Evolutionary conservation across 2,888 invertebrate genomes (phyloP).

Genomic region (Byasa hedistus): DNA sequence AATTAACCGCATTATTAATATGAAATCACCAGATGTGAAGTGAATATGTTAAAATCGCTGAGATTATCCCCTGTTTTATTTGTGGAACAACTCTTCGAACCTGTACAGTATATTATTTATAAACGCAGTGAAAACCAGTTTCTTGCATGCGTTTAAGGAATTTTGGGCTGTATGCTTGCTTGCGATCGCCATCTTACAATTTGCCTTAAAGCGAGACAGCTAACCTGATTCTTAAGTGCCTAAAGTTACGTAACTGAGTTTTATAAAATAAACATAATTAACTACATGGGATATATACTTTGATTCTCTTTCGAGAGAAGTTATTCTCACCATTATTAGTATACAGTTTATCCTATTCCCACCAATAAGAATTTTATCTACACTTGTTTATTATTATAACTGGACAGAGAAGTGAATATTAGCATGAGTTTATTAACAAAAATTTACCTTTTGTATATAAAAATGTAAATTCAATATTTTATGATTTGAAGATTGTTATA

Average conservation of each 20-base stretch:
- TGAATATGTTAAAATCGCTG: neutral
- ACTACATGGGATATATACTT: too few species aligned
- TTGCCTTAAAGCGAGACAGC: neutral
- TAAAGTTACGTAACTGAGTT: neutral
- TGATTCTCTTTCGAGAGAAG: too few species aligned
- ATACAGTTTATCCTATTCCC: too few species aligned
- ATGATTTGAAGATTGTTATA: too few species aligned
- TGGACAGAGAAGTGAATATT: too few species aligned
- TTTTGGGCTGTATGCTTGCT: neutral
- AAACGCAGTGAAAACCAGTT: slow-evolving; percentile 9
- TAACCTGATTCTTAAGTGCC: neutral
- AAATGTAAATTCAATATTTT: neutral
- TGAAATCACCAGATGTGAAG: neutral
- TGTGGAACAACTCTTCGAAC: neutral
- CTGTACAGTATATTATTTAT: slow-evolving; percentile 5
- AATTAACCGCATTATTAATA: too few species aligned
- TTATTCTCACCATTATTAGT: too few species aligned
- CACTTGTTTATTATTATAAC: too few species aligned
- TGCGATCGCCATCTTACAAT: neutral
- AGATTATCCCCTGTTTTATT: neutral
- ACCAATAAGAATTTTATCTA: too few species aligned
- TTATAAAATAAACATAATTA: too few species aligned
- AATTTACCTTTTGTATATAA: neutral
- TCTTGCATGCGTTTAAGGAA: neutral
- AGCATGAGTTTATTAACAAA: neutral